Percentiles rank a stretch among this genome's conserved stretches.
Evolutionary conservation across 92 coral and sea anemone species (phyloP).

Genomic region (Actinernus sp.): DNA sequence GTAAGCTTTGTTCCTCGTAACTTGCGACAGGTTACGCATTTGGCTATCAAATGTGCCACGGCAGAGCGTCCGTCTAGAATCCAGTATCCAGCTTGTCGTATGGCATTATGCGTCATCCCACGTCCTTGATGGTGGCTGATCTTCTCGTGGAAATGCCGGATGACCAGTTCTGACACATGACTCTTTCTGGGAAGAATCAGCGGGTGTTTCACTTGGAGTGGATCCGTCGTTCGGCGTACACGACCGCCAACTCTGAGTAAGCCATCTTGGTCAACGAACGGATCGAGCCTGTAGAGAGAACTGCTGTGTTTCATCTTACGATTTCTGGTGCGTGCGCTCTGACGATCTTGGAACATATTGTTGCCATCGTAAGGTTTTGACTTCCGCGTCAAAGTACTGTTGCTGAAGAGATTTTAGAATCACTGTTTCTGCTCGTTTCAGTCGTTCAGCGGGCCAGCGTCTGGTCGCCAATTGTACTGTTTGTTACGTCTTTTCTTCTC

Average conservation of each 20-base stretch:
- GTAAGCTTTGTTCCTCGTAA: conserved; percentile 1
- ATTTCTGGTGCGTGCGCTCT: too few relatives aligned
- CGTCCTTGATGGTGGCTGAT: conserved; percentile 3
- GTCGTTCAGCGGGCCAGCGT: conserved; percentile 34
- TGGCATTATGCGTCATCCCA: conserved; percentile 5
- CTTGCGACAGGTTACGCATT: conserved; percentile 45
- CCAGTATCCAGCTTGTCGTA: conserved; percentile 6
- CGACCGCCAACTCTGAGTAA: conserved; percentile 75
- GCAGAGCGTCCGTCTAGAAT: conserved; percentile 15
- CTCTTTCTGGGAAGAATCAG: conserved; percentile 62
- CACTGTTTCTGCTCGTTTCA: conserved; percentile 56
- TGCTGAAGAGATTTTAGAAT: conserved; percentile 58
- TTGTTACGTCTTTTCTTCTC: conserved; percentile 26
- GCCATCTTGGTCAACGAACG: conserved; percentile 51
- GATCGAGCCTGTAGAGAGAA: conserved; percentile 58
- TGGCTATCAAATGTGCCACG: conserved; percentile 15
- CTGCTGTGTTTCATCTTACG: too few relatives aligned
- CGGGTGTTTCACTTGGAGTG: conserved; percentile 54
- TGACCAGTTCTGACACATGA: conserved; percentile 56
- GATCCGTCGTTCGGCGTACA: conserved; percentile 58
- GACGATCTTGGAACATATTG: too few relatives aligned
- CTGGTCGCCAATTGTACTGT: conserved; percentile 38
- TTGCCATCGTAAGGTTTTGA: neutral
- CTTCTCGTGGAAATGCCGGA: conserved; percentile 16
- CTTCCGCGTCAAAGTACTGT: conserved; percentile 16